Conservation (phyloP, 1,140 invertebrate species). For the Aphaenogaster rudis region DNA sequence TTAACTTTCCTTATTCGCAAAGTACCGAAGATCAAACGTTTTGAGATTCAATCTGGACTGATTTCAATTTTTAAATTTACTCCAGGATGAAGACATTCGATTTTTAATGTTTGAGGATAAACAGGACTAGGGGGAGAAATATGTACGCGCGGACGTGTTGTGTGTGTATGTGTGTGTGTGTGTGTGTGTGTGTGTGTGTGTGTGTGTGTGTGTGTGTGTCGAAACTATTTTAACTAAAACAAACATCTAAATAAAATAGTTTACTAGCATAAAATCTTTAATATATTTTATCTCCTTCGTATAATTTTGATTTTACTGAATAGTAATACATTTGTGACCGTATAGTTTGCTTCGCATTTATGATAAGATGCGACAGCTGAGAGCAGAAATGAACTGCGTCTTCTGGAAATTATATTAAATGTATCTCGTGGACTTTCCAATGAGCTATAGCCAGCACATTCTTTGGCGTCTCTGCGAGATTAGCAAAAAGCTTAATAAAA, state of each 20-base stretch:
- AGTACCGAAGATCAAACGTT: too few species aligned
- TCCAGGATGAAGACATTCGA: not conserved
- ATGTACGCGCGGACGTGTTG: too few species aligned
- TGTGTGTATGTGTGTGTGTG: too few species aligned
- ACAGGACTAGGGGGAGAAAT: not conserved
- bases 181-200: not conserved
- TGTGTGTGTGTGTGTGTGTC: not conserved
- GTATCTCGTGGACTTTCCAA: conserved; percentile 25
- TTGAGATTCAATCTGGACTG: too few species aligned
- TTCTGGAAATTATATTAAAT: conserved; percentile 49
- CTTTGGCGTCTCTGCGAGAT: conserved; percentile 57
- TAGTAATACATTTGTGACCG: not conserved
- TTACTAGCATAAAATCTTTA: not conserved
- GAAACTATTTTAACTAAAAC: not conserved
- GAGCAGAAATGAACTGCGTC: conserved; percentile 22
- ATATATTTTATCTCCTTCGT: not conserved
- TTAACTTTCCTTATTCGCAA: too few species aligned
- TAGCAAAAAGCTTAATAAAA: conserved; percentile 59
- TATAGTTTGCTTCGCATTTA: not conserved
- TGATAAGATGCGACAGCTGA: conserved; percentile 9
- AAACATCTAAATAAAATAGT: not conserved
- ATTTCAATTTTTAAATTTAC: not conserved
- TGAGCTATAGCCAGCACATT: conserved; percentile 30
- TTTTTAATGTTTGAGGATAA: not conserved
- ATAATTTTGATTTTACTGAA: not conserved